Base-by-base conservation (phyloP, 2,797 vertebrate genomes). In the Cetoscarus ocellatus region DNA sequence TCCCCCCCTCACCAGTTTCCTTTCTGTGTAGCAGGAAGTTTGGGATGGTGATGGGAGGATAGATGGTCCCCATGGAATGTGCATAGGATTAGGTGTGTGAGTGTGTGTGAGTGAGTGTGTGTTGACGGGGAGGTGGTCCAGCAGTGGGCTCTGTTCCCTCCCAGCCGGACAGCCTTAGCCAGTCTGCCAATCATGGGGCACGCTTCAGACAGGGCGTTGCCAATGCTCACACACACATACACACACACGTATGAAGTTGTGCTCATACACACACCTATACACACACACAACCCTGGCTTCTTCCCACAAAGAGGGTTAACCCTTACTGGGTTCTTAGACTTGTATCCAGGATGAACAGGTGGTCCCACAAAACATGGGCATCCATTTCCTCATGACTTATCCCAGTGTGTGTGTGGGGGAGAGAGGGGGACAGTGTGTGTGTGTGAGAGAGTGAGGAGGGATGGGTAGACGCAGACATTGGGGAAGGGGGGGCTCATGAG, bases 281-380 rank as follows among this genome's bases (percentile, higher is more conserved):
- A 69, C 61, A 50, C 49, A 67, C 60, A 55, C 74, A 47, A 19
- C 79, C 71, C 86, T 91, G 87, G 88, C 90, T 88, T 67, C 74
- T 65, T 82, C 86, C 79, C 86, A 86, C 78, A 81, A 89, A 84
- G 82, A 86, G 88, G 80, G 88, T 93, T 93, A 93, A 93, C 92
- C 90, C 92, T 92, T 93, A 82, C 87, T 84, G 88, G 84, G 89
- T 85, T 90, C 80, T 91, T 68, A 90, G 90, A 89, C 90, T 92
- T 84, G 87, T 86, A 88, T 92, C 92, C 92, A 92, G 90, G 88
- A 92, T 90, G 92, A 93, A 94, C 92, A 93, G 92, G 92, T 94
- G 92, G 92, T 92, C 89, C 80, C 84, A 92, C 91, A 90, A 93
- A 94, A 93, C 92, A 93, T 91, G 89, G 90, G 87, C 92, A 92